Base-by-base conservation (phyloP, 1,140 invertebrate genomes). In the Cepaea nemoralis region DNA sequence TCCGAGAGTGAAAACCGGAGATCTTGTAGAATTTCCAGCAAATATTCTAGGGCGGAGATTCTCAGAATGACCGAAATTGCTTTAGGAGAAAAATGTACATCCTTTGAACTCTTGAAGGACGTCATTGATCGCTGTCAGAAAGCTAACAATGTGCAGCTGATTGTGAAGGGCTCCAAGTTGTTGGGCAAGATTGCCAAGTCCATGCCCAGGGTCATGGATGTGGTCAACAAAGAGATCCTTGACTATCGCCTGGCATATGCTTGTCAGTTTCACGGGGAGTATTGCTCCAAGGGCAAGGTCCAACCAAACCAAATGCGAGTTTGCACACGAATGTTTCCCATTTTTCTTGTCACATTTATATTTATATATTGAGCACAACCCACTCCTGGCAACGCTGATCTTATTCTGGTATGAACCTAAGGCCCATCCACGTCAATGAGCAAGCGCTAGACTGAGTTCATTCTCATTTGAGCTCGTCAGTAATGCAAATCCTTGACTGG, bases 161-260 rank as follows among this genome's bases (percentile, higher is more conserved):
- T 74, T 37, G 71, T 74, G 39, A 74, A 74, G 42, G 71, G 42
- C 71, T 74, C 71, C 16, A 74, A 74, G 37, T 39, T 74, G 35
- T 40, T 74, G 37, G 71, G 71, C 8, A 19, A 39, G 8, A 74
- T 74, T 10, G 71, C 31, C 71, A 74, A 74, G 27, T 24, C 71
- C 10, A 74, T 74, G 71, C 71, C 71, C 27, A 74, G 27, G 42
- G 19, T 74, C 8, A 74, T 74, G 71, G 71, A 74, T 33, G 71
- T 74, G 19, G 71, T 74, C 31, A 74, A 74, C 37, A 74, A 74
- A 40, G 71, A 74, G 19, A 74, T 74, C 42, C 35, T 74, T 14
- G 35, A 74, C 71, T 74, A 74, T 39, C 10, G 71, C 10, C 71
- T 74, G 27, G 16, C 71, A 14, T 74, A 74, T 40, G 71, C 71